Conservation (phyloP, 2,113 vertebrate genomes). For the Phrynocephalus versicolor region DNA sequence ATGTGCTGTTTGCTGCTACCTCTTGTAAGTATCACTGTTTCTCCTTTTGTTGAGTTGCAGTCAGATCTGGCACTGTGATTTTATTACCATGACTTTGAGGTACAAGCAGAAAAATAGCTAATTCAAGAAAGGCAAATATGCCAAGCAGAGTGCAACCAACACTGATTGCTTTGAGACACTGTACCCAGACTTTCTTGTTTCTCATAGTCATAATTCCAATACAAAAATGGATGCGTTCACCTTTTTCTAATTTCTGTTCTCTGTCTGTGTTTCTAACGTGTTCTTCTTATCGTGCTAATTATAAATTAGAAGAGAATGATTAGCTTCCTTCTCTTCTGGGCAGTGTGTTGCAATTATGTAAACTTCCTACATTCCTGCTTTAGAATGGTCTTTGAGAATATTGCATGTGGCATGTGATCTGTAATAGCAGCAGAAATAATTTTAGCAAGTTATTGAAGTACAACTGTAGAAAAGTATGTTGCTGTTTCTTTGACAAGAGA, state of each 20-base stretch:
- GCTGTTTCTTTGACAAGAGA: neutral
- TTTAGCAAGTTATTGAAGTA: neutral
- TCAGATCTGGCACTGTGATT: constrained; percentile 7
- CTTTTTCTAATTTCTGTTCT: neutral
- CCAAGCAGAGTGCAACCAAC: neutral
- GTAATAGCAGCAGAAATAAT: neutral
- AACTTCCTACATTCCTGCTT: neutral
- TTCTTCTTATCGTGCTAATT: neutral
- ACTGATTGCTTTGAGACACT: neutral
- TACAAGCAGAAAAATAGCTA: neutral
- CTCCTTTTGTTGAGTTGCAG: neutral
- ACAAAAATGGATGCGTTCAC: neutral
- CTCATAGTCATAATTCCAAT: neutral
- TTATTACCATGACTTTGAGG: neutral
- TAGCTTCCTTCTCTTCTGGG: neutral
- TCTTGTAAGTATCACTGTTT: constrained; percentile 91
- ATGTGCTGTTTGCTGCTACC: constrained; percentile 94
- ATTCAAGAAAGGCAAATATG: neutral
- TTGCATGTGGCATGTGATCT: neutral
- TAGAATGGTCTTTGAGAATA: neutral
- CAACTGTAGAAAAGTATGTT: neutral
- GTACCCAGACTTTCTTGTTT: neutral
- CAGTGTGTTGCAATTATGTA: neutral
- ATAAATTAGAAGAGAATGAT: neutral
- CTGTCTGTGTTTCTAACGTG: no score